Evolutionary conservation across 2,888 invertebrate species (phyloP).

Genomic region (Pyrrhia umbra): DNA sequence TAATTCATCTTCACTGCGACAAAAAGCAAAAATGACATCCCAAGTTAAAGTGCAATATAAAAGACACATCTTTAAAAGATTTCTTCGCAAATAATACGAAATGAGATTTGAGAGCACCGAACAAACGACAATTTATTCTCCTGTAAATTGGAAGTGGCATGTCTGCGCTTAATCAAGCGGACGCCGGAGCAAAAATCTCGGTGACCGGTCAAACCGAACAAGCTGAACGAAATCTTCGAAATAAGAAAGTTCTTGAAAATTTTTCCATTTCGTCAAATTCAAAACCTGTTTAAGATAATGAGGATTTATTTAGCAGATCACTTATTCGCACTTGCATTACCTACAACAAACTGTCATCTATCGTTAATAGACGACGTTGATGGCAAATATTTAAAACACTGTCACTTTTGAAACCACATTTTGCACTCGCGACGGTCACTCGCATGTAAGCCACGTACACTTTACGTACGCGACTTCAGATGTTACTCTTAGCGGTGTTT

Average conservation of each 20-base stretch:
- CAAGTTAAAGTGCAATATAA: conserved; percentile 47
- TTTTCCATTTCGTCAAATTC: conserved; percentile 32
- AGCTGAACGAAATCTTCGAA: conserved; percentile 34
- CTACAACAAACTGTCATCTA: conserved; percentile 61
- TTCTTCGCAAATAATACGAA: conserved; percentile 67
- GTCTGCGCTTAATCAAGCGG: conserved; percentile 76
- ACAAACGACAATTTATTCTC: conserved; percentile 74
- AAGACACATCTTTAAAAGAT: conserved; percentile 63
- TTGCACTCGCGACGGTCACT: conserved; percentile 66
- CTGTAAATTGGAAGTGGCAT: conserved; percentile 75
- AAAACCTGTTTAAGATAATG: conserved; percentile 42
- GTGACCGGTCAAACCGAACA: conserved; percentile 61
- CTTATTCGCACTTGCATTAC: conserved; percentile 54
- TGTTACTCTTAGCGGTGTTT: conserved; percentile 37
- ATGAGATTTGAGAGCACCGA: conserved; percentile 68
- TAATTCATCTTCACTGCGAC: conserved; percentile 65
- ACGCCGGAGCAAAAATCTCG: conserved; percentile 68
- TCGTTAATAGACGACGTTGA: conserved; percentile 58
- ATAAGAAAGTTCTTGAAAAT: conserved; percentile 47
- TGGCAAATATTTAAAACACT: conserved; percentile 57
- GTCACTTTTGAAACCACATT: conserved; percentile 62
- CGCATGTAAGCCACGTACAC: conserved; percentile 28
- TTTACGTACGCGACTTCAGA: conserved; percentile 28
- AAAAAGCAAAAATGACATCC: conserved; percentile 42
- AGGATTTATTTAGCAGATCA: conserved; percentile 30